Evolutionary conservation across 2,888 invertebrate species (phyloP).

Genomic region (Cheilosia urbana): DNA sequence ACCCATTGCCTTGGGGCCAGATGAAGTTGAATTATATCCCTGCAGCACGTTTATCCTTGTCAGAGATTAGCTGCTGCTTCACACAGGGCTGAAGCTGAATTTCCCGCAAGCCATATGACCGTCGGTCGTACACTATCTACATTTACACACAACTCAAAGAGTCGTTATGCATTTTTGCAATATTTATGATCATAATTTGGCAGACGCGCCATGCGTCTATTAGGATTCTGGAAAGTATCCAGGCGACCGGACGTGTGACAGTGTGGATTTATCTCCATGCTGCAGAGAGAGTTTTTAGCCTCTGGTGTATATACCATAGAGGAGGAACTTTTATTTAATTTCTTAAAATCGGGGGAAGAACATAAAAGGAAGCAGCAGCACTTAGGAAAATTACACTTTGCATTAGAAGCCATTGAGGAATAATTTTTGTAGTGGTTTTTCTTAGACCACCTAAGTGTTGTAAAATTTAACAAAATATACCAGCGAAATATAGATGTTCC

Average conservation of each 20-base stretch:
- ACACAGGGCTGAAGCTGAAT: constrained; percentile 31
- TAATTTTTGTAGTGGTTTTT: background rate
- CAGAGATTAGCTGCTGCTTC: constrained; percentile 67
- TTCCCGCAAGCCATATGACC: constrained; percentile 16
- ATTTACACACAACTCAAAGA: constrained; percentile 60
- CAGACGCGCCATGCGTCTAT: constrained; percentile 65
- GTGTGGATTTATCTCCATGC: constrained; percentile 22
- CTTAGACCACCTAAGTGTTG: no score
- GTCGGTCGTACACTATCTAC: background rate
- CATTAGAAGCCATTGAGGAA: background rate
- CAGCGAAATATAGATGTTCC: no score
- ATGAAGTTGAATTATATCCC: constrained; percentile 66
- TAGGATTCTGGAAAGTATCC: constrained; percentile 60
- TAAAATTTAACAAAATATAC: no score
- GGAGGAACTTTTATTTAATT: constrained; percentile 6
- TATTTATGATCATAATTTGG: constrained; percentile 78
- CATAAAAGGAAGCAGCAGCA: background rate
- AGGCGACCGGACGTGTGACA: constrained; percentile 36
- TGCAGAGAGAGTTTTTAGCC: background rate
- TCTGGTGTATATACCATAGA: background rate
- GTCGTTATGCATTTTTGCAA: constrained; percentile 76
- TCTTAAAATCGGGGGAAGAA: background rate
- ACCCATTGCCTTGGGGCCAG: constrained; percentile 51
- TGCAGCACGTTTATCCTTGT: constrained; percentile 65
- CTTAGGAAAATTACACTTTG: constrained; percentile 13